Base-by-base conservation (phyloP, 1,140 invertebrate genomes). In the Panagrolaimus sp. region DNA sequence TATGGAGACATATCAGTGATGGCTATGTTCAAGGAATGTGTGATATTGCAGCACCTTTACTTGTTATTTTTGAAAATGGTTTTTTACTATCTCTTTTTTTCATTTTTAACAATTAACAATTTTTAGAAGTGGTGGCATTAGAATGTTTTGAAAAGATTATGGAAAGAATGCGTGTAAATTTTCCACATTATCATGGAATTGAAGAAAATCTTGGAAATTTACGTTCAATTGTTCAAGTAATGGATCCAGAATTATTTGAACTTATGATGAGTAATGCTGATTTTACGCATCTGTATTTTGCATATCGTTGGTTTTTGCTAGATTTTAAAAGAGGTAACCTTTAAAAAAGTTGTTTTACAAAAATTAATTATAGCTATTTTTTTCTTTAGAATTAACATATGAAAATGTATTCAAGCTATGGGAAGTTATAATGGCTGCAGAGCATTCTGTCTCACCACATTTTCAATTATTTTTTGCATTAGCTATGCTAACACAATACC, bases 231-330 rank as follows among this genome's bases (percentile, higher is more conserved):
- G 87, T 88, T 64, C 87, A 87, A 86, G 93, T 96, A 72, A 85
- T 96, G 66, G 93, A 96, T 85, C 89, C 89, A 16, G 92, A 96
- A 84, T 87, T 96, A 85, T 95, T 92, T 86, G 91, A 94, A 74
- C 85, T 93, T 76, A 93, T 96, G 90, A 91, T 93, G 84, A 89
- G 91, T 69, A 91, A 93, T 84, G 92, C 92, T 9, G 93, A 96
- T 84, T 95, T 92, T 84, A 94, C 92, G 14, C 92, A 96, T 84
- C 94, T 96, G 84, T 96, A 95, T 84, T 96, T 96, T 85, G 95
- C 92, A 82, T 96, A 96, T 84, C 88, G 93, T 64, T 96, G 93
- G 93, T 90, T 90, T 82, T 84, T 90, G 9, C 83, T 90, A 13
- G 89, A 90, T 80, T 91, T 90, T 76, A 90, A 90, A 84, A 82